Evolutionary conservation across 2,888 invertebrate species (phyloP), one percentile per base, ranked within the genome.

Genomic region (Sicus ferrugineus): DNA sequence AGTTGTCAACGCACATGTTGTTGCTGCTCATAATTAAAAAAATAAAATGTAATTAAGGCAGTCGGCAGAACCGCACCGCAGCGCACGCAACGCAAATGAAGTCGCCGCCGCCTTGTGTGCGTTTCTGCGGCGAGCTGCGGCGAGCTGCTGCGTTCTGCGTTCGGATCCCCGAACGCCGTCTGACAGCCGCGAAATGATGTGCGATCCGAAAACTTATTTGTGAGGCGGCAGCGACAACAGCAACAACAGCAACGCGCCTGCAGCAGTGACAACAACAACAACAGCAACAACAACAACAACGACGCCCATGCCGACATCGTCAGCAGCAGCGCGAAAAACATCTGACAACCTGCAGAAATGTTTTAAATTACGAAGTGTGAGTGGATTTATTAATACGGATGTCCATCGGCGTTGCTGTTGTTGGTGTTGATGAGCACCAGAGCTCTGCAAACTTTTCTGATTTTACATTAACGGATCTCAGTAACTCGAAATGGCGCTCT

Each of bases 321-420:
- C 56, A 67, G 50, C 30, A n/a, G 61, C 31, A 67, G 38, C 28
- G 28, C 42, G 42, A 42, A 42, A 23, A 67, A 16, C 23, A 59
- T 59, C n/a, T 67, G 67, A 67, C 67, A 59, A 67, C 31, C 46
- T 54, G 59, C 59, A 67, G 59, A 67, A 67, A 67, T 67, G 65
- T 14, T 64, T 54, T 28, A 67, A 67, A 67, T 59, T 67, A 67
- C 59, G 59, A 76, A 79, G 80, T 80, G 78, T 80, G 77, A 76
- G 74, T 75, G 77, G 73, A 75, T 77, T 77, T 79, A 78, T 76
- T 75, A 75, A 73, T 76, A 56, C 68, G 76, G 73, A 64, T 58
- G 74, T 70, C n/a, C n/a, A n/a, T n/a, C n/a, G n/a, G n/a, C n/a
- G n/a, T 16, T 11, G 9, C 16, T 26, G 54, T 28, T 54, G 11